phyloP scores from a whole-genome alignment of 2,113 vertebrate genomes.

The Conger conger region DNA sequence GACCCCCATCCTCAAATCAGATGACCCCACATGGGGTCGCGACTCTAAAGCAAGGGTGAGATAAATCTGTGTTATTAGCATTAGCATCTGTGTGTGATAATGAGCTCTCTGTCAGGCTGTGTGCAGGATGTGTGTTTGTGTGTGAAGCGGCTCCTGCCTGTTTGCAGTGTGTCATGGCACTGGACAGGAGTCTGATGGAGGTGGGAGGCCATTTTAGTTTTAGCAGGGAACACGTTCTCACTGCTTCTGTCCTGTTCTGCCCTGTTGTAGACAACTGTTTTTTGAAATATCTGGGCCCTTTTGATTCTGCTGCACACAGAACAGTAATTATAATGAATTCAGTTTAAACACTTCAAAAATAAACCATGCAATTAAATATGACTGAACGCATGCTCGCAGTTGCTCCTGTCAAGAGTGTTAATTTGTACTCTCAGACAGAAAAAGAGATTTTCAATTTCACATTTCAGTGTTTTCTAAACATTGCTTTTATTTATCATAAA shows the following conservation, averaged over 20 bases:
- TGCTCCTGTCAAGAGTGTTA: constrained; percentile 12
- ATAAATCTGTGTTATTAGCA: no score
- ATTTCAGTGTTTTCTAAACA: neutral
- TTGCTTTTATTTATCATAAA: neutral
- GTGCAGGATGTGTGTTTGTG: neutral
- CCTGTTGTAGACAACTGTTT: constrained; percentile 24
- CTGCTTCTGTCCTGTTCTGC: neutral
- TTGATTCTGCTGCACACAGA: constrained; percentile 2
- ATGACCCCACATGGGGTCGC: no score
- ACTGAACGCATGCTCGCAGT: neutral
- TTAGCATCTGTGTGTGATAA: no score
- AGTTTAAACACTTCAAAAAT: constrained; percentile 28
- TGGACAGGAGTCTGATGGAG: neutral
- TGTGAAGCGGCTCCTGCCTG: no score
- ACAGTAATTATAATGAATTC: constrained; percentile 38
- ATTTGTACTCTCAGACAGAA: constrained; percentile 14
- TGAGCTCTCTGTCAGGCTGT: no score
- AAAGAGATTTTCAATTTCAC: constrained; percentile 4
- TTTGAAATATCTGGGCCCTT: constrained; percentile 26
- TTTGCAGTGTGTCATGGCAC: neutral
- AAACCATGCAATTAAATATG: constrained; percentile 30
- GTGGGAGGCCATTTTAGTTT: neutral
- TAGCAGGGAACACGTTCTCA: neutral
- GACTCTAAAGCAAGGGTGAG: no score
- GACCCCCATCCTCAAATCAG: no score